phyloP scores from a whole-genome alignment of 2,113 vertebrate species.

The Raja brachyura region DNA sequence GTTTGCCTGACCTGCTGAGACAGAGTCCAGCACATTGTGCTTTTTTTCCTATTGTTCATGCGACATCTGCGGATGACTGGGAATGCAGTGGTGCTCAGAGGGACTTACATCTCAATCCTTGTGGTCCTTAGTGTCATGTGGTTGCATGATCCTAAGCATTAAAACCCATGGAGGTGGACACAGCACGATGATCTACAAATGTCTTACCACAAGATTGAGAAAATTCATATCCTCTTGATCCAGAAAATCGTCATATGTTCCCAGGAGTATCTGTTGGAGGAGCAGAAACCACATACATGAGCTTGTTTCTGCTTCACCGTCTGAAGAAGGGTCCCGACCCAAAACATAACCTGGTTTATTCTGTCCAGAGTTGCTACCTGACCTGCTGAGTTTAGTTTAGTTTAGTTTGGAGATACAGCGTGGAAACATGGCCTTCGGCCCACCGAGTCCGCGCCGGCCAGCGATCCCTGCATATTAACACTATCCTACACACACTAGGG shows the following conservation, averaged over 20 bases:
- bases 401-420: too few relatives aligned
- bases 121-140: not conserved
- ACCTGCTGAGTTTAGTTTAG: too few relatives aligned
- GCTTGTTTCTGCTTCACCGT: not conserved
- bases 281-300: not conserved
- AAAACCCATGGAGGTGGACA: not conserved
- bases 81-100: not conserved
- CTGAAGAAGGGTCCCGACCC: too few relatives aligned
- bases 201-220: slow-evolving; percentile 56
- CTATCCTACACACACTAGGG: too few relatives aligned
- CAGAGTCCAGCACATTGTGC: too few relatives aligned
- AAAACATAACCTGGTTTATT: too few relatives aligned
- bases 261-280: slow-evolving; percentile 51
- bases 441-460: too few relatives aligned
- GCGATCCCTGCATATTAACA: too few relatives aligned
- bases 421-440: too few relatives aligned
- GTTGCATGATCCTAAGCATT: not conserved
- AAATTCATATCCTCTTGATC: slow-evolving; percentile 52
- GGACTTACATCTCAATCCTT: not conserved
- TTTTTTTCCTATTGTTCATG: not conserved
- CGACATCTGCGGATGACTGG: not conserved
- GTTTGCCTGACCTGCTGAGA: too few relatives aligned
- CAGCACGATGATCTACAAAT: not conserved
- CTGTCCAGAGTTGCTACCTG: too few relatives aligned
- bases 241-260: slow-evolving; percentile 55